These are phyloP conservation scores for Drosophila trapezifrons DNA, from an alignment of 1,140 invertebrate species.

Conservation along the genomic window DNA sequence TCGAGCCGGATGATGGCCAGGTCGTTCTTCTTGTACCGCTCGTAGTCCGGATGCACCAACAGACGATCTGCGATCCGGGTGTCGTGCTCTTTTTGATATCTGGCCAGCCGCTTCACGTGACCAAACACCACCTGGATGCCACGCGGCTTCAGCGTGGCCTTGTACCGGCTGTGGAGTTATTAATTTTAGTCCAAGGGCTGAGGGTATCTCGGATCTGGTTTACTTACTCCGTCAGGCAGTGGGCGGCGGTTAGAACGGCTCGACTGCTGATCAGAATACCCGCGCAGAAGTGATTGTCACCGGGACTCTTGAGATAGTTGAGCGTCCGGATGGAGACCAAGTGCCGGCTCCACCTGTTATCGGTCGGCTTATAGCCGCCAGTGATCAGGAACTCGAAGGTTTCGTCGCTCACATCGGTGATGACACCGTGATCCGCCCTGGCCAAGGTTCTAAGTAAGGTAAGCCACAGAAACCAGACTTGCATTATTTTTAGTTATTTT, in stretches of 20 bases:
- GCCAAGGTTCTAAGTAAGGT: neutral
- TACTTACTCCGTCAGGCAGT: conserved; percentile 66
- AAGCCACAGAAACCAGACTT: neutral
- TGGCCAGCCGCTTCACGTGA: neutral
- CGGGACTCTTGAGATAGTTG: conserved; percentile 21
- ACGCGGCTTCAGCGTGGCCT: conserved; percentile 45
- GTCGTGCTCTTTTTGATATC: neutral
- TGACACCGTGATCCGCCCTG: conserved; percentile 20
- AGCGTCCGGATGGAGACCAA: conserved; percentile 60
- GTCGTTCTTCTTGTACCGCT: conserved; percentile 42
- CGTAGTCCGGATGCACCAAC: conserved; percentile 48
- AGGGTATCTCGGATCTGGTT: too few relatives aligned
- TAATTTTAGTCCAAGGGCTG: neutral
- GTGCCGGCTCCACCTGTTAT: conserved; percentile 17
- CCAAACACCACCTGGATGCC: conserved; percentile 51
- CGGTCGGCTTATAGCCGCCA: conserved; percentile 32
- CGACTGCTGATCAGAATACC: conserved; percentile 58
- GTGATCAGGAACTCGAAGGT: conserved; percentile 58
- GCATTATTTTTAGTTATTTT: conserved; percentile 7
- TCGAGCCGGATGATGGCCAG: conserved; percentile 42
- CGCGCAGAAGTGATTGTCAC: conserved; percentile 66
- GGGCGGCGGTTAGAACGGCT: conserved; percentile 57
- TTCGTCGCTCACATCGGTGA: conserved; percentile 39
- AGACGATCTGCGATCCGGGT: conserved; percentile 23
- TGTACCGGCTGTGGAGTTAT: conserved; percentile 33